A percentile compares a stretch with the other conserved stretches of the same genome.
Evolutionary conservation across 2,888 invertebrate species (phyloP).

Genomic region (Hemistola chrysoprasaria): DNA sequence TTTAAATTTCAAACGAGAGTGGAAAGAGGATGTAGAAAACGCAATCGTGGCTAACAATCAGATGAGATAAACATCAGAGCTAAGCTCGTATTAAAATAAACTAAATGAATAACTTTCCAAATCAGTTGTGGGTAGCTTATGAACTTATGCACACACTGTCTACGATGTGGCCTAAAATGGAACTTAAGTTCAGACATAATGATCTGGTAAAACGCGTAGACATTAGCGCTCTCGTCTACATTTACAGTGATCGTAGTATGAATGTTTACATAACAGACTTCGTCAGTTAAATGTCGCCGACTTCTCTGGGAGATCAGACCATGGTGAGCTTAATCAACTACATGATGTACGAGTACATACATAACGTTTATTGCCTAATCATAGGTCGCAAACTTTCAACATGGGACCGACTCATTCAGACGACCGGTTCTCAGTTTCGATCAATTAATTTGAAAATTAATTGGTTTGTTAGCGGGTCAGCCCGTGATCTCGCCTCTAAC

Average conservation of each 20-base stretch:
- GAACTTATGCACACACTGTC: too few species aligned
- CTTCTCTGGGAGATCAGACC: constrained; percentile 4
- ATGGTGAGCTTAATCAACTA: neutral
- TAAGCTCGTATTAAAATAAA: too few species aligned
- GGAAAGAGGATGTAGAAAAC: too few species aligned
- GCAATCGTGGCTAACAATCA: too few species aligned
- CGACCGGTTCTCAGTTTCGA: constrained; percentile 66
- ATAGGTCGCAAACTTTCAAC: constrained; percentile 72
- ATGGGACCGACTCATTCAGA: constrained; percentile 55
- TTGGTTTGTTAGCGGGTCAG: constrained; percentile 62
- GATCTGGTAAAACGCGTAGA: too few species aligned
- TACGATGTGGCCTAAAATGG: too few species aligned
- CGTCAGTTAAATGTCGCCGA: neutral
- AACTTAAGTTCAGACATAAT: too few species aligned
- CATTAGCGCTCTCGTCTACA: too few species aligned
- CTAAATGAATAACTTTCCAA: too few species aligned
- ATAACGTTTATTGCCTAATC: constrained; percentile 65
- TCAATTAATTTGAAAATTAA: constrained; percentile 73
- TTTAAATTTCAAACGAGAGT: neutral
- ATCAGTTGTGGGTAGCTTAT: too few species aligned
- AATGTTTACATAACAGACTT: neutral
- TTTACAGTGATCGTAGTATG: too few species aligned
- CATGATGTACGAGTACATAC: constrained; percentile 35
- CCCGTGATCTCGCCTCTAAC: constrained; percentile 43
- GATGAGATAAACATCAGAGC: too few species aligned